A percentile compares a stretch with the other conserved stretches of the same genome.
Conservation (phyloP, 2,113 vertebrate genomes). For the Tringa solitaria region DNA sequence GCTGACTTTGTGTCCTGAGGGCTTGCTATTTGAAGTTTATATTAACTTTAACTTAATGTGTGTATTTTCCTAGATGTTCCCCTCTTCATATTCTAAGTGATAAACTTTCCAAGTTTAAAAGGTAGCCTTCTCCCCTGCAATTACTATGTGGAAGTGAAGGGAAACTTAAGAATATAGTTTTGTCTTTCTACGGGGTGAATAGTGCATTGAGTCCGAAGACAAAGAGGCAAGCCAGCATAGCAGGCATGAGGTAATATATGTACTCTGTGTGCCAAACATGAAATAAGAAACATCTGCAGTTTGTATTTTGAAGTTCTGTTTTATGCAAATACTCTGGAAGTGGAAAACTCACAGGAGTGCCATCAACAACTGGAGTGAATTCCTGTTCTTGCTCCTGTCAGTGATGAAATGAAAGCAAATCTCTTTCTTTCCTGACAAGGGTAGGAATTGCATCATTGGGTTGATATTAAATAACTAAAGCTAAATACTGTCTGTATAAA, state of each 20-base stretch:
- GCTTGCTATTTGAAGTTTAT: not conserved
- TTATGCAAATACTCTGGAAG: slow-evolving; percentile 35
- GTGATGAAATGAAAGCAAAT: not conserved
- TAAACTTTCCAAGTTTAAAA: not conserved
- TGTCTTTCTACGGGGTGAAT: slow-evolving; percentile 44
- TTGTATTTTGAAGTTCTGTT: slow-evolving; percentile 50
- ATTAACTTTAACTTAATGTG: not conserved
- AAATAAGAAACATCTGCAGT: slow-evolving; percentile 70
- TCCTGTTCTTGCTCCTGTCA: not conserved
- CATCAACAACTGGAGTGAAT: not conserved
- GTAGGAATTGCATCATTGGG: not conserved
- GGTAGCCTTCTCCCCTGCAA: not conserved
- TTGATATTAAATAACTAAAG: not conserved
- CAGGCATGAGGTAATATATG: slow-evolving; percentile 68
- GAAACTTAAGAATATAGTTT: not conserved
- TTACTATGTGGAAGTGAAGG: not conserved
- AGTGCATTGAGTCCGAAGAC: slow-evolving; percentile 45
- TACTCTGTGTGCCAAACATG: slow-evolving; percentile 28
- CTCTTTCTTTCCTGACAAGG: not conserved
- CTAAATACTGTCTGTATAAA: not conserved
- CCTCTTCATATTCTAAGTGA: not conserved
- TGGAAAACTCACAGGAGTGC: not conserved
- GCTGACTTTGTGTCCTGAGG: not conserved
- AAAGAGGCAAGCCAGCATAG: slow-evolving; percentile 45
- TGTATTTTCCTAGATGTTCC: not conserved